Evolutionary conservation across 2,888 invertebrate genomes (phyloP).

Genomic region (Seira ritae): DNA sequence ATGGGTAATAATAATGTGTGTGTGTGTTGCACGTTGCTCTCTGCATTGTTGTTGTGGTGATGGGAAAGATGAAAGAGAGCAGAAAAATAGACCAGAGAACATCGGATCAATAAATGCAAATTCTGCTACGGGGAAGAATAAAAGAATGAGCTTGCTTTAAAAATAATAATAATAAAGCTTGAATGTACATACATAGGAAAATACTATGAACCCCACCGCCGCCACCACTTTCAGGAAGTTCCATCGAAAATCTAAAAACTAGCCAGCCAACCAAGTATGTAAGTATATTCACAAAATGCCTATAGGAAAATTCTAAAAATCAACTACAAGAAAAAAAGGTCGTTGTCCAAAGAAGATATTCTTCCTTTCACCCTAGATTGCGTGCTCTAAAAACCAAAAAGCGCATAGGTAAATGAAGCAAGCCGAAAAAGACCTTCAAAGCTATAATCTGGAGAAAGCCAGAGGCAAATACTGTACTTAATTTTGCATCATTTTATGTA

Average conservation of each 20-base stretch:
- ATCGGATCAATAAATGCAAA: constrained; percentile 66
- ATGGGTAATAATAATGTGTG: constrained; percentile 33
- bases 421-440: not conserved
- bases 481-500: not conserved
- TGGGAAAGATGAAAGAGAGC: constrained; percentile 35
- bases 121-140: constrained; percentile 40
- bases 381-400: not conserved
- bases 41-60: constrained; percentile 16
- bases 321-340: not conserved
- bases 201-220: not conserved
- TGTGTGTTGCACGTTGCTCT: not conserved
- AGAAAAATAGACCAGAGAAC: constrained; percentile 38
- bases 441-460: not conserved
- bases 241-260: not conserved
- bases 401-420: not conserved
- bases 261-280: not conserved
- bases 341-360: not conserved
- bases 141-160: constrained; percentile 30
- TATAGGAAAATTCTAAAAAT: too few species aligned
- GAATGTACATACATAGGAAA: not conserved
- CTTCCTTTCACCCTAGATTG: not conserved
- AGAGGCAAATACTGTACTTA: not conserved
- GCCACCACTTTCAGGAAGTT: not conserved
- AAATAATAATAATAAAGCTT: constrained; percentile 24
- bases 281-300: too few species aligned